phyloP scores from a whole-genome alignment of 1,140 invertebrate species.

The Hydropsyche tenuis region DNA sequence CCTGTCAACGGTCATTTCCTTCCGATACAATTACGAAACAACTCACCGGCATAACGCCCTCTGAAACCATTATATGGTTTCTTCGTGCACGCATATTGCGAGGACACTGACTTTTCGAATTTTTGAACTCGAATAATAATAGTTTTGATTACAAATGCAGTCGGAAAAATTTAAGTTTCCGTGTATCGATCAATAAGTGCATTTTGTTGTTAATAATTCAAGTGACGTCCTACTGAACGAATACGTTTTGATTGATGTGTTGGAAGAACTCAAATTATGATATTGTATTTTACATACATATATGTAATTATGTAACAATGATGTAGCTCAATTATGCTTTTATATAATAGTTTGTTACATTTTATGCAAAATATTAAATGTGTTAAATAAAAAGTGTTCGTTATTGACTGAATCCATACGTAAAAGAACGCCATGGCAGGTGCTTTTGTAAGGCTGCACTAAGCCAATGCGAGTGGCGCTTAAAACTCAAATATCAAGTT shows the following conservation, averaged over 20 bases:
- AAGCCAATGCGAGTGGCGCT: conserved; percentile 24
- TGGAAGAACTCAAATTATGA: no score
- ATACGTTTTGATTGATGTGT: no score
- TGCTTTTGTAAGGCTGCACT: conserved; percentile 28
- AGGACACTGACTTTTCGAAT: background rate
- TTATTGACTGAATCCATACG: conserved; percentile 14
- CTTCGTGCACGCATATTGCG: conserved; percentile 8
- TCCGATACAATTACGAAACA: conserved; percentile 23
- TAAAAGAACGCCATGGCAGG: background rate
- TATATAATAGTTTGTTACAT: no score
- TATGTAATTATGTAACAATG: no score
- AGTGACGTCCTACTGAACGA: no score
- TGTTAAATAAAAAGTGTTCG: conserved; percentile 1
- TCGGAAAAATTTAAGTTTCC: no score
- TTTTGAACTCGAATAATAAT: no score
- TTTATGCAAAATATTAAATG: background rate
- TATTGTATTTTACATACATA: no score
- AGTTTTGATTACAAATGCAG: no score
- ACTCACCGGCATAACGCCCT: conserved; percentile 23
- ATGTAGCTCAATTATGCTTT: no score
- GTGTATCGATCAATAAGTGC: no score
- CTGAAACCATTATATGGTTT: conserved; percentile 17
- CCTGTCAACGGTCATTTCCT: conserved; percentile 27
- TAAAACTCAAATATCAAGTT: conserved; percentile 30
- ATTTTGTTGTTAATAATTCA: no score